Percentiles rank a stretch among this genome's conserved stretches.
Conservation (phyloP, 92 coral and sea anemone species). For the Phenganax marumi region DNA sequence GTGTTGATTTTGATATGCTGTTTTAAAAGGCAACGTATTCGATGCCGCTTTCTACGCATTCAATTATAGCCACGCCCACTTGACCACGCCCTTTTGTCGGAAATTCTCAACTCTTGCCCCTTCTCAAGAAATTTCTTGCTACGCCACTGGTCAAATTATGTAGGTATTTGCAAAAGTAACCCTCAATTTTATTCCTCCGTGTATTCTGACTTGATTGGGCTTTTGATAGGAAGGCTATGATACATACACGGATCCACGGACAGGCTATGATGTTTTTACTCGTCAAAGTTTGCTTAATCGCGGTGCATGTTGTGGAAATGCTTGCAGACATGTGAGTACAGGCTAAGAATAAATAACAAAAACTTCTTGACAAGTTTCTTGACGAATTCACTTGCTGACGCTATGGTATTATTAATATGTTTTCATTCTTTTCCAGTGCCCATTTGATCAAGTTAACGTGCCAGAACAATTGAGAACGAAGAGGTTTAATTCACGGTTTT, state of each 20-base stretch:
- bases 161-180: too few species aligned
- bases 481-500: slow-evolving; percentile 77
- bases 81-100: too few species aligned
- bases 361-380: neutral
- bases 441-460: slow-evolving; percentile 83
- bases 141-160: too few species aligned
- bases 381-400: neutral
- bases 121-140: too few species aligned
- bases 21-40: too few species aligned
- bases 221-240: slow-evolving; percentile 62
- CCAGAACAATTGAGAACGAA: slow-evolving; percentile 58
- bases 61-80: too few species aligned
- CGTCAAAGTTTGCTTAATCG: slow-evolving; percentile 67
- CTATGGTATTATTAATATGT: neutral
- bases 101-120: too few species aligned
- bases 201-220: neutral
- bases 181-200: neutral
- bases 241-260: slow-evolving; percentile 74
- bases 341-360: neutral
- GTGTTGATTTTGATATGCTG: too few species aligned
- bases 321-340: slow-evolving; percentile 83
- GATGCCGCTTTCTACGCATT: too few species aligned
- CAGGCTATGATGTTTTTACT: slow-evolving; percentile 78
- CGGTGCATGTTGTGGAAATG: slow-evolving; percentile 84
- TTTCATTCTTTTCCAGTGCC: slow-evolving; percentile 66